These are phyloP conservation scores for Tiliacea citrago DNA, from an alignment of 2,888 invertebrate species.

Conservation along the genomic window DNA sequence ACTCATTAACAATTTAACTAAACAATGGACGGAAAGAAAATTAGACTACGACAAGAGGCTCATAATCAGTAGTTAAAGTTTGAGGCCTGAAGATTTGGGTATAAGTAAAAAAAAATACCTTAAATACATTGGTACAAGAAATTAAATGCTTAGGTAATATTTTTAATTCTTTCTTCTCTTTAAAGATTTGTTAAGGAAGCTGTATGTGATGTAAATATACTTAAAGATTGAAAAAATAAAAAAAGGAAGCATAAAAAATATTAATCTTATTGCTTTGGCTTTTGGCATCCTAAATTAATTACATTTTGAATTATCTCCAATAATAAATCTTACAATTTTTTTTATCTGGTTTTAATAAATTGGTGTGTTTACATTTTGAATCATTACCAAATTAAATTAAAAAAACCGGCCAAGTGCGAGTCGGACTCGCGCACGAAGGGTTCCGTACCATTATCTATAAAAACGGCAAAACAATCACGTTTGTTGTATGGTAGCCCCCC, in stretches of 20 bases:
- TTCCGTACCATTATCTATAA: too few species aligned
- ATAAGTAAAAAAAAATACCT: background rate
- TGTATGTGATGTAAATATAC: too few species aligned
- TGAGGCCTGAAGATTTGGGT: too few species aligned
- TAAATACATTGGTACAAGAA: background rate
- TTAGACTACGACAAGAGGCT: background rate
- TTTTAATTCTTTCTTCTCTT: background rate
- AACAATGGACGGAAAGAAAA: background rate
- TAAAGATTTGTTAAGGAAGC: background rate
- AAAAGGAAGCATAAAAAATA: background rate
- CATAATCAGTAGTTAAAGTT: background rate
- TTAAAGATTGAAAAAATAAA: too few species aligned
- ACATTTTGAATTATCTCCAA: too few species aligned
- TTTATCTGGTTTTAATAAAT: background rate
- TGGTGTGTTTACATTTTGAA: background rate
- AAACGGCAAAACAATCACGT: too few species aligned
- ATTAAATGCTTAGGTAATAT: background rate
- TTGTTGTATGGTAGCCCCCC: too few species aligned
- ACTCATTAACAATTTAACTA: slow-evolving; percentile 55
- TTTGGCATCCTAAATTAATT: background rate
- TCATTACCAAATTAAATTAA: too few species aligned
- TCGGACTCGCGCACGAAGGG: too few species aligned
- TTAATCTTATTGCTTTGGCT: background rate
- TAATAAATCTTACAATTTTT: background rate
- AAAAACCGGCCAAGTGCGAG: too few species aligned